A percentile compares a stretch with the other conserved stretches of the same genome.
These are phyloP conservation scores for Oryzaephilus surinamensis DNA, from an alignment of 1,140 invertebrate species.

Conservation along the genomic window DNA sequence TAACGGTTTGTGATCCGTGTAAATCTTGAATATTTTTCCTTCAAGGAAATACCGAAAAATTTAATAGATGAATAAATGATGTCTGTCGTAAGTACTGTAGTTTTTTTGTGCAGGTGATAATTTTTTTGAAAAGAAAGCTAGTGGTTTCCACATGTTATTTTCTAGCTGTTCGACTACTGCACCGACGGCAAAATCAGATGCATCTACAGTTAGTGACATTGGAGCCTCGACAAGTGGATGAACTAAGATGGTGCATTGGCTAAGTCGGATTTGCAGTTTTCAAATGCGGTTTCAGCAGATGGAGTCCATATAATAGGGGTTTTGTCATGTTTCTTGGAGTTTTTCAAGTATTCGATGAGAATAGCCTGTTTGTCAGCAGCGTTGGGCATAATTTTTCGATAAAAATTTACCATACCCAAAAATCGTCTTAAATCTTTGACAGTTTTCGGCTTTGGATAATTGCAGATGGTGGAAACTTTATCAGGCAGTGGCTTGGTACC, in stretches of 20 bases:
- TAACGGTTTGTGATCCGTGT: no score
- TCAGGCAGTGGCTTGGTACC: conserved; percentile 25
- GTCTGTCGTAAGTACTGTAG: conserved; percentile 36
- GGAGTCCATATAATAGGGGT: no score
- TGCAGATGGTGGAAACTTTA: conserved; percentile 21
- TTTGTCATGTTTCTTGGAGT: conserved; percentile 19
- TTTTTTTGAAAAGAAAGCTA: conserved; percentile 19
- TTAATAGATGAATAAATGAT: conserved; percentile 37
- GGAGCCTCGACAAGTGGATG: conserved; percentile 26
- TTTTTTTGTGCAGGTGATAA: conserved; percentile 25
- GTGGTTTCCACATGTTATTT: conserved; percentile 10
- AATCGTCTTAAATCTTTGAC: conserved; percentile 24
- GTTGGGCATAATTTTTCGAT: conserved; percentile 23
- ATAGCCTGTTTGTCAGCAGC: conserved; percentile 20
- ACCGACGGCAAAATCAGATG: conserved; percentile 18
- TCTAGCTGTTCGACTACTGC: conserved; percentile 24
- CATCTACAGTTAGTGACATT: no score
- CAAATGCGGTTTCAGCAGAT: no score
- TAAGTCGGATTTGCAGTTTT: no score
- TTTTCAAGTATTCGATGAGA: conserved; percentile 12
- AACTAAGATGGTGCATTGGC: conserved; percentile 15
- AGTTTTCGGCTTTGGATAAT: conserved; percentile 16
- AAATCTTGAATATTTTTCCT: no score
- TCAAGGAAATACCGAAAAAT: conserved; percentile 23
- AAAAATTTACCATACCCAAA: conserved; percentile 32